Conservation (phyloP, 2,888 invertebrate species). For the Acleris cristana region DNA sequence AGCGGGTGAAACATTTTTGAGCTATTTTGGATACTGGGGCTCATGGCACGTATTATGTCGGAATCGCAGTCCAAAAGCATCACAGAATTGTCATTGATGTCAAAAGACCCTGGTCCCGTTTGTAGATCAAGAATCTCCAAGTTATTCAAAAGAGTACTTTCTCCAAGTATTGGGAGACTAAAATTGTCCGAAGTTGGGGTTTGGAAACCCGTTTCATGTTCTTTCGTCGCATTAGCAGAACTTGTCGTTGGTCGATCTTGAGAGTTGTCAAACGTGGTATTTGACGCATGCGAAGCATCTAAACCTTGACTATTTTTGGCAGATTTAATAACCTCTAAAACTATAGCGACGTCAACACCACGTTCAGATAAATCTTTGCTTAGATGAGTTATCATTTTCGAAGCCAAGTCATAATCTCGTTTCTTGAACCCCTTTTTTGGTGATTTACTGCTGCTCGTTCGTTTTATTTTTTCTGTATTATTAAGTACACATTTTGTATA, state of each 20-base stretch:
- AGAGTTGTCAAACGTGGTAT: too few relatives aligned
- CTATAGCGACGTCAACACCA: too few relatives aligned
- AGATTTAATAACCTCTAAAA: too few relatives aligned
- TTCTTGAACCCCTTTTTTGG: too few relatives aligned
- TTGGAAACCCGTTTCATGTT: background rate
- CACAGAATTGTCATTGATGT: background rate
- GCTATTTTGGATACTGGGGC: background rate
- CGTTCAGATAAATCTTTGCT: conserved; percentile 38
- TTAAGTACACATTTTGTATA: too few relatives aligned
- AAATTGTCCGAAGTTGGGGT: background rate
- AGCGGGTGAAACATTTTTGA: background rate
- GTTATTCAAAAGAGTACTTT: background rate
- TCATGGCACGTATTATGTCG: too few relatives aligned
- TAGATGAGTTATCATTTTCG: conserved; percentile 13
- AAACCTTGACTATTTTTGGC: too few relatives aligned
- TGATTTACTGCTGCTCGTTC: too few relatives aligned
- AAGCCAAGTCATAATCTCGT: too few relatives aligned
- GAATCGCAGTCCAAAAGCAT: background rate
- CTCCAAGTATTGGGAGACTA: background rate
- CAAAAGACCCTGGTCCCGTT: background rate
- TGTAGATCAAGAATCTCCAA: background rate
- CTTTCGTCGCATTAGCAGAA: conserved; percentile 42
- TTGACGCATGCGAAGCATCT: too few relatives aligned
- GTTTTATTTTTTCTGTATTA: too few relatives aligned
- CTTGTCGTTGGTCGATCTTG: background rate